Conservation (phyloP, 2,113 vertebrate genomes). For the Caloenas nicobarica region DNA sequence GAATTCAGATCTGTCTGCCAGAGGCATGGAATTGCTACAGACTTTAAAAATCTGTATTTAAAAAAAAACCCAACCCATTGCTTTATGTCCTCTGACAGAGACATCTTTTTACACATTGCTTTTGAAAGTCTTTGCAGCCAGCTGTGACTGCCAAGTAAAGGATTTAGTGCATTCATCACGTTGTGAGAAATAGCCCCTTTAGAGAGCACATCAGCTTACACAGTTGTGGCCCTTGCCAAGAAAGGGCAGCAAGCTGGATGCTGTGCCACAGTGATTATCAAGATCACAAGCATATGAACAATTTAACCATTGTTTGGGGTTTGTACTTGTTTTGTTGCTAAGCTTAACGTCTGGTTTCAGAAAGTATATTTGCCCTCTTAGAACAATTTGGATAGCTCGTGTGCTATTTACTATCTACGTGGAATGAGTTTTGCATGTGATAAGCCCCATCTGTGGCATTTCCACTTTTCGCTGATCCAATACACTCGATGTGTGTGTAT, state of each 20-base stretch:
- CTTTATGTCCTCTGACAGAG: not conserved
- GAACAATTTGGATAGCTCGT: not conserved
- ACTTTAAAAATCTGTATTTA: not conserved
- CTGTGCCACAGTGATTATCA: not conserved
- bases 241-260: not conserved
- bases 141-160: not conserved
- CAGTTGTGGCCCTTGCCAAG: not conserved
- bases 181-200: constrained; percentile 27
- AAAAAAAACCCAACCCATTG: not conserved
- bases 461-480: not conserved
- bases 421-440: not conserved
- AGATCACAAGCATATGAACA: not conserved
- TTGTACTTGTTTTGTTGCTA: not conserved
- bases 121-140: not conserved
- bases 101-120: not conserved
- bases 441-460: constrained; percentile 6
- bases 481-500: not conserved
- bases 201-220: not conserved
- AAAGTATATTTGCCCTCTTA: not conserved
- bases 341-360: not conserved
- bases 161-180: not conserved
- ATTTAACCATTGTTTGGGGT: not conserved
- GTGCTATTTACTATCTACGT: not conserved
- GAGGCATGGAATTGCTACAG: not conserved
- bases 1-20: not conserved